Evolutionary conservation across 2,113 vertebrate genomes (phyloP).

Genomic region (Sorex araneus): DNA sequence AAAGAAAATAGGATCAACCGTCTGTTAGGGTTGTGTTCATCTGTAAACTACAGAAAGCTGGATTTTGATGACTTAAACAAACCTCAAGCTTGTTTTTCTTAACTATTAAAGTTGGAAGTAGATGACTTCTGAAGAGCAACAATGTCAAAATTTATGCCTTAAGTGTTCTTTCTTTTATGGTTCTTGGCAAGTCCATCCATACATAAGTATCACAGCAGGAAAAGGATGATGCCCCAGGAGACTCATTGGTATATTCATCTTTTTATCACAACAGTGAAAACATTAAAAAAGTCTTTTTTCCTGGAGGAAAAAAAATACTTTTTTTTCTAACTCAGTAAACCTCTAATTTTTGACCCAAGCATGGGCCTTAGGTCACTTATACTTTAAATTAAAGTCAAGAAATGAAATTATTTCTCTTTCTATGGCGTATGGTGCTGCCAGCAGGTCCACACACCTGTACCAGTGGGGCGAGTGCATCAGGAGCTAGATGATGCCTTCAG

Average conservation of each 20-base stretch:
- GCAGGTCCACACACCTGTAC: too few species aligned
- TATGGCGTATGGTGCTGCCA: too few species aligned
- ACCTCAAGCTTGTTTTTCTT: slow-evolving; percentile 35
- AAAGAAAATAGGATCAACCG: slow-evolving; percentile 46
- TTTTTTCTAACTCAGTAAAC: background rate
- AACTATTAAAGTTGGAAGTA: background rate
- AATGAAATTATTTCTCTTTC: slow-evolving; percentile 25
- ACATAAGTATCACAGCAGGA: background rate
- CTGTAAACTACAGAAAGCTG: slow-evolving; percentile 37
- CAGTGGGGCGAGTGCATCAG: too few species aligned
- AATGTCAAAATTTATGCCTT: background rate
- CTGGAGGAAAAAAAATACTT: background rate
- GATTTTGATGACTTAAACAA: slow-evolving; percentile 66
- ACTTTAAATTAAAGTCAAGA: background rate
- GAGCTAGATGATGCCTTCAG: too few species aligned
- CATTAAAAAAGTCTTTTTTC: background rate
- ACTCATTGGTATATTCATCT: background rate
- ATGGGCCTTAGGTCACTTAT: background rate
- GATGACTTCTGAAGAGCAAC: slow-evolving; percentile 36
- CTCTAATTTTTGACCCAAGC: background rate
- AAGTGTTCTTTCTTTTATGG: background rate
- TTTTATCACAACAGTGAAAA: background rate
- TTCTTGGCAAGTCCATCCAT: background rate
- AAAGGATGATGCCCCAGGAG: background rate
- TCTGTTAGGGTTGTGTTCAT: slow-evolving; percentile 52